These are phyloP conservation scores for Phoxinus dragarum DNA, from an alignment of 2,797 vertebrate species.

Conservation along the genomic window DNA sequence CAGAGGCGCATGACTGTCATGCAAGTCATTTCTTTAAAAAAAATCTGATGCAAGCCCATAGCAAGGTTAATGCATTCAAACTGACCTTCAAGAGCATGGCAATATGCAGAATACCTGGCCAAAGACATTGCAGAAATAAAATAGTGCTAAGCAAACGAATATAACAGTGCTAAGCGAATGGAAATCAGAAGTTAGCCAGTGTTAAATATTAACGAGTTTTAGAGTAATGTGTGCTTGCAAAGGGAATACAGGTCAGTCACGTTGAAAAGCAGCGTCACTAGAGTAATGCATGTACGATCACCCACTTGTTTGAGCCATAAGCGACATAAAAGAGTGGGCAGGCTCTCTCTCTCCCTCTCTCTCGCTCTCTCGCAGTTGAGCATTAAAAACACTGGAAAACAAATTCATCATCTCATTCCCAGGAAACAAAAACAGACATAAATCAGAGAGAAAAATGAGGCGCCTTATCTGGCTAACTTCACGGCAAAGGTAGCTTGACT, in stretches of 20 bases:
- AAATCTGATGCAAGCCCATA: not conserved
- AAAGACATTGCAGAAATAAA: conserved; percentile 5
- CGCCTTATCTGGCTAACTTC: conserved; percentile 80
- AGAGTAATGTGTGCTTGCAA: conserved; percentile 52
- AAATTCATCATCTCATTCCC: conserved; percentile 76
- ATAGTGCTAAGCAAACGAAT: conserved; percentile 6
- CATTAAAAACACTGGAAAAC: conserved; percentile 71
- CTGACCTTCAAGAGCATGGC: conserved; percentile 28
- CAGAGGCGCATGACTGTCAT: not conserved
- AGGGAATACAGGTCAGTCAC: conserved; percentile 55
- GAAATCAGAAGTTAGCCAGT: conserved; percentile 8
- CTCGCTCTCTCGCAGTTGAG: conserved; percentile 42
- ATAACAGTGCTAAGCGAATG: conserved; percentile 7
- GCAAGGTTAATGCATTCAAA: conserved; percentile 48
- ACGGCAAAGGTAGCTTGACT: conserved; percentile 79
- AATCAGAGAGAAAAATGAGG: conserved; percentile 80
- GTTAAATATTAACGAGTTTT: conserved; percentile 53
- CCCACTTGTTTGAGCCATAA: conserved; percentile 58
- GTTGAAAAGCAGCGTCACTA: conserved; percentile 10
- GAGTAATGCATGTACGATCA: conserved; percentile 48
- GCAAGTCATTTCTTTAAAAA: conserved; percentile 24
- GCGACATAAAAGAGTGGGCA: conserved; percentile 30
- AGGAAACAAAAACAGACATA: conserved; percentile 78
- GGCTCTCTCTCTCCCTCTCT: conserved; percentile 3
- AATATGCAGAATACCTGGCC: conserved; percentile 5